Conservation (phyloP, 2,888 invertebrate genomes). For the Hirtodrosophila trivittata region DNA sequence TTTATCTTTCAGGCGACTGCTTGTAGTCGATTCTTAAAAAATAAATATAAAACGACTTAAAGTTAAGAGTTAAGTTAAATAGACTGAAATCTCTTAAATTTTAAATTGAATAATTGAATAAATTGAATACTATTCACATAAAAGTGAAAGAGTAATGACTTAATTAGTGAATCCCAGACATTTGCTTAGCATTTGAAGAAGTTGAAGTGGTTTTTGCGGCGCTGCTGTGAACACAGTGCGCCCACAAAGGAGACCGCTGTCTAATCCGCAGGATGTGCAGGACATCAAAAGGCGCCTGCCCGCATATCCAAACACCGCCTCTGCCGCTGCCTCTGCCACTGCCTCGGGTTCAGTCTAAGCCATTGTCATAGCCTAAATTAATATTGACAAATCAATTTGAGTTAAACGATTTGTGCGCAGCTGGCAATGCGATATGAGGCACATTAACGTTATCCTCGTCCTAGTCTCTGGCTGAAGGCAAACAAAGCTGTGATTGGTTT, state of each 20-base stretch:
- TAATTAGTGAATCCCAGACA: background rate
- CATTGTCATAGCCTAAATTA: conserved; percentile 63
- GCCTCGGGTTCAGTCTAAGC: conserved; percentile 22
- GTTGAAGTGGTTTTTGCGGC: conserved; percentile 4
- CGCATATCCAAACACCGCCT: conserved; percentile 31
- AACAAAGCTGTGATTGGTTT: conserved; percentile 76
- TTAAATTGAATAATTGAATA: too few relatives aligned
- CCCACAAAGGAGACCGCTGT: conserved; percentile 61
- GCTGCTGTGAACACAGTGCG: conserved; percentile 17
- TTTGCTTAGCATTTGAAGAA: background rate
- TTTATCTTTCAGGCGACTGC: too few relatives aligned
- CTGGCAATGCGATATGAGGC: conserved; percentile 41
- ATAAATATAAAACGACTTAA: too few relatives aligned
- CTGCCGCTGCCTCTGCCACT: conserved; percentile 27
- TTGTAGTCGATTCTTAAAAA: too few relatives aligned
- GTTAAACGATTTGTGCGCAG: conserved; percentile 78
- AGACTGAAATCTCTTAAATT: too few relatives aligned
- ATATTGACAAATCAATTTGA: conserved; percentile 79
- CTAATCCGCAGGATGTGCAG: conserved; percentile 69
- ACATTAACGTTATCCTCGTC: conserved; percentile 48
- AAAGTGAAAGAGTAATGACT: too few relatives aligned
- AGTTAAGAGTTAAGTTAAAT: too few relatives aligned
- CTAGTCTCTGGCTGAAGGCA: conserved; percentile 40
- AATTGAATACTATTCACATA: too few relatives aligned
- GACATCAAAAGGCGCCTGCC: conserved; percentile 41